Evolutionary conservation across 2,797 vertebrate species (phyloP).

Genomic region (Manis pentadactyla): DNA sequence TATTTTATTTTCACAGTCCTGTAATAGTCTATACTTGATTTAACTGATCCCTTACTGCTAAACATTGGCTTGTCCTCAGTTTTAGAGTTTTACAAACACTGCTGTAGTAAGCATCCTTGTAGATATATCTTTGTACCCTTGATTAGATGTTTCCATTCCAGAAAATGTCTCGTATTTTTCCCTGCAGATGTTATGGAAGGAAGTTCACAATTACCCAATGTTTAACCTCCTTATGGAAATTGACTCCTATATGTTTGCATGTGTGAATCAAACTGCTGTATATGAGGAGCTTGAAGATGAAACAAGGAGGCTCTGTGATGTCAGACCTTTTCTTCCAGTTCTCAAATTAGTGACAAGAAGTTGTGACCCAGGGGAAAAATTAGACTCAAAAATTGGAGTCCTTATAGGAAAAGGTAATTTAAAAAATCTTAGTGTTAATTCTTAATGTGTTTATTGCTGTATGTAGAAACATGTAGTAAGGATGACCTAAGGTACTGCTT

Average conservation of each 20-base stretch:
- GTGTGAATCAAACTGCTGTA: constrained; percentile 97
- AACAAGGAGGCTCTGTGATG: constrained; percentile 95
- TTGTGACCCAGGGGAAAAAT: constrained; percentile 95
- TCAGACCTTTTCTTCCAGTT: constrained; percentile 97
- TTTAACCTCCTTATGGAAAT: constrained; percentile 96
- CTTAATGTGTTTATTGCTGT: background rate
- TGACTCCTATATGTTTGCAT: constrained; percentile 98
- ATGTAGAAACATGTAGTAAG: background rate
- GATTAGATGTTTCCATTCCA: background rate
- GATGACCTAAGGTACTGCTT: background rate
- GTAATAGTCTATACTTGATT: background rate
- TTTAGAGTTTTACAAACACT: constrained; percentile 18
- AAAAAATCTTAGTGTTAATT: background rate
- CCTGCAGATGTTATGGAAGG: constrained; percentile 96
- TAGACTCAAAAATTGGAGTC: constrained; percentile 98
- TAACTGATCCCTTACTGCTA: background rate
- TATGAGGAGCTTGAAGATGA: constrained; percentile 99
- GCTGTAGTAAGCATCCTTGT: background rate
- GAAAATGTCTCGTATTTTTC: background rate
- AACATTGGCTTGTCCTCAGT: background rate
- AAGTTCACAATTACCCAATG: constrained; percentile 96
- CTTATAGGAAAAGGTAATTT: constrained; percentile 97
- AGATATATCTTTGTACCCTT: background rate
- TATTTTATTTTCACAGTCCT: background rate
- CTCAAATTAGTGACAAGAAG: constrained; percentile 95